Conservation (phyloP, 1,140 invertebrate species). For the Mactra quadrangularis region DNA sequence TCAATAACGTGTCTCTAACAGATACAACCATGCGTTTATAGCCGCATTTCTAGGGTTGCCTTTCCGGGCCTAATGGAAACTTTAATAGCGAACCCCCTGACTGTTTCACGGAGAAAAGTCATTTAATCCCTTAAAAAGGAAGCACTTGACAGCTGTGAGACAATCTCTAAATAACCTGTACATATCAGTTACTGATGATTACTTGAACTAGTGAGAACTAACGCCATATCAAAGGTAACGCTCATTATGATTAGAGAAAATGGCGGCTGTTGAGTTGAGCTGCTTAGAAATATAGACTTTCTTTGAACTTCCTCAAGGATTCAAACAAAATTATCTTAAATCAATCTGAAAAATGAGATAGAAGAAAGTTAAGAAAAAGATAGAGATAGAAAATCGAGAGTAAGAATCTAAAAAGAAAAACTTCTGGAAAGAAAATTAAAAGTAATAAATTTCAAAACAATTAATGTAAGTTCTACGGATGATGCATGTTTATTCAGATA, state of each 20-base stretch:
- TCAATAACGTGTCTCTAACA: slow-evolving; percentile 2
- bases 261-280: too few species aligned
- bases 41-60: slow-evolving; percentile 49
- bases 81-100: slow-evolving; percentile 49
- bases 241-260: background rate
- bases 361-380: too few species aligned
- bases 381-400: too few species aligned
- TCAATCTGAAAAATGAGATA: too few species aligned
- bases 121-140: slow-evolving; percentile 58
- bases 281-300: too few species aligned
- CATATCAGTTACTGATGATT: slow-evolving; percentile 56
- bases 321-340: too few species aligned
- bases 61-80: slow-evolving; percentile 63
- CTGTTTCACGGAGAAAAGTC: slow-evolving; percentile 30
- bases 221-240: slow-evolving; percentile 38
- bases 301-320: too few species aligned
- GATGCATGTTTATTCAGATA: too few species aligned
- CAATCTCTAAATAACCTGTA: slow-evolving; percentile 54
- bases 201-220: slow-evolving; percentile 8
- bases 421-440: too few species aligned
- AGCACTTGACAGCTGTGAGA: slow-evolving; percentile 48
- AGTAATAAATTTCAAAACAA: too few species aligned
- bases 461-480: too few species aligned
- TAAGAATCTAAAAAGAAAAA: too few species aligned
- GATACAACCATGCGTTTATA: slow-evolving; percentile 51